Percentiles rank a stretch among this genome's conserved stretches.
Evolutionary conservation across 2,888 invertebrate genomes (phyloP).

Genomic region (Scaptomyza caliginosa): DNA sequence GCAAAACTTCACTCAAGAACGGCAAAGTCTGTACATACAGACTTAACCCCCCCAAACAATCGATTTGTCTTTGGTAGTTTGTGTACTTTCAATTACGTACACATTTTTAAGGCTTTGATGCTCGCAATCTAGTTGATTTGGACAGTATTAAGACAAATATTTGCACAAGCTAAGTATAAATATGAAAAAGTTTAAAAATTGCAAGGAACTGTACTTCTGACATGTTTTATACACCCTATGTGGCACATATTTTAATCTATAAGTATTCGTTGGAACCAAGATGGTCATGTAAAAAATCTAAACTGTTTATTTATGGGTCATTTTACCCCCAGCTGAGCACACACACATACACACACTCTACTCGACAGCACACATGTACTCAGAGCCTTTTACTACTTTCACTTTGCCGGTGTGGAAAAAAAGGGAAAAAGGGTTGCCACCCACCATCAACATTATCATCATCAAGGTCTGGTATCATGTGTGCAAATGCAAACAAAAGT

Average conservation of each 20-base stretch:
- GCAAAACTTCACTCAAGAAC: constrained; percentile 22
- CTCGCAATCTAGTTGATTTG: constrained; percentile 29
- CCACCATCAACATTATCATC: constrained; percentile 22
- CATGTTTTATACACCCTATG: constrained; percentile 11
- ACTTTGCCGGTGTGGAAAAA: constrained; percentile 25
- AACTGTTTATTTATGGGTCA: constrained; percentile 80
- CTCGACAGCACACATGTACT: constrained; percentile 35
- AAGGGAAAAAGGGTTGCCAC: constrained; percentile 64
- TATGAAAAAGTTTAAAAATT: constrained; percentile 18
- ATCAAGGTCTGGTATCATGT: constrained; percentile 62
- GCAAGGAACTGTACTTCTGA: constrained; percentile 4
- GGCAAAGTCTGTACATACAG: constrained; percentile 39
- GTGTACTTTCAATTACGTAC: constrained; percentile 71
- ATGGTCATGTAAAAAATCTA: constrained; percentile 51
- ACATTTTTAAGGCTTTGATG: constrained; percentile 37
- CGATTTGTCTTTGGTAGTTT: constrained; percentile 57
- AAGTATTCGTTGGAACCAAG: constrained; percentile 27
- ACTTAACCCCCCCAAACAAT: constrained; percentile 19
- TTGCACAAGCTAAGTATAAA: constrained; percentile 32
- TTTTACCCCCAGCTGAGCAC: constrained; percentile 69
- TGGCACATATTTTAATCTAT: background rate
- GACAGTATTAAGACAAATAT: constrained; percentile 43
- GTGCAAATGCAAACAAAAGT: constrained; percentile 70
- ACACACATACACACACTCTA: constrained; percentile 31
- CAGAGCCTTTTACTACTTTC: constrained; percentile 63